Evolutionary conservation across 2,888 invertebrate genomes (phyloP).

Genomic region (Corbicula japonica): DNA sequence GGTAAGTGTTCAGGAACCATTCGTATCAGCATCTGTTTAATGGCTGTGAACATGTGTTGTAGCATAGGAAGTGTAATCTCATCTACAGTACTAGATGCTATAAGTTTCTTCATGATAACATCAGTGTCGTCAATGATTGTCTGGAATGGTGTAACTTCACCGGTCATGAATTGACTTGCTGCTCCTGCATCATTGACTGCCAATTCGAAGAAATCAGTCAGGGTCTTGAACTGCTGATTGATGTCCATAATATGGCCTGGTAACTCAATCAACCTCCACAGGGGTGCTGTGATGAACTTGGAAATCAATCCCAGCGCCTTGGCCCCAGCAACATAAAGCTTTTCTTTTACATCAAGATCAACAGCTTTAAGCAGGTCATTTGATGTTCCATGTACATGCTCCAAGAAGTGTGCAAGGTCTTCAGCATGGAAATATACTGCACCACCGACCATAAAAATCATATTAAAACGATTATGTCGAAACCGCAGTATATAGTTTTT

Average conservation of each 20-base stretch:
- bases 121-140: conserved; percentile 13
- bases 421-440: conserved; percentile 32
- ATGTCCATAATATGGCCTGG: conserved; percentile 49
- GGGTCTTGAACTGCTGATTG: conserved; percentile 24
- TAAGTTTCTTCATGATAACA: conserved; percentile 15
- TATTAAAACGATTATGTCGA: conserved; percentile 48
- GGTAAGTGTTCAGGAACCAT: conserved; percentile 58
- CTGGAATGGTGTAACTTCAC: conserved; percentile 24
- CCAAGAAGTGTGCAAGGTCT: conserved; percentile 18
- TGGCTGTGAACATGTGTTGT: conserved; percentile 39
- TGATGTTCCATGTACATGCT: conserved; percentile 44
- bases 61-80: conserved; percentile 28
- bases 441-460: conserved; percentile 34
- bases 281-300: conserved; percentile 30
- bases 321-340: conserved; percentile 45
- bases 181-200: conserved; percentile 20
- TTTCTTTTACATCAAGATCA: conserved; percentile 43
- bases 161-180: conserved; percentile 24
- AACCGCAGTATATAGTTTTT: conserved; percentile 42
- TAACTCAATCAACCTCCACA: conserved; percentile 49
- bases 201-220: conserved; percentile 25
- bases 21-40: conserved; percentile 40
- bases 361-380: conserved; percentile 52
- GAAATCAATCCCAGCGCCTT: conserved; percentile 45
- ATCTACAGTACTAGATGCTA: conserved; percentile 22